Conservation (phyloP, 2,113 vertebrate species). For the Corvus hawaiiensis region DNA sequence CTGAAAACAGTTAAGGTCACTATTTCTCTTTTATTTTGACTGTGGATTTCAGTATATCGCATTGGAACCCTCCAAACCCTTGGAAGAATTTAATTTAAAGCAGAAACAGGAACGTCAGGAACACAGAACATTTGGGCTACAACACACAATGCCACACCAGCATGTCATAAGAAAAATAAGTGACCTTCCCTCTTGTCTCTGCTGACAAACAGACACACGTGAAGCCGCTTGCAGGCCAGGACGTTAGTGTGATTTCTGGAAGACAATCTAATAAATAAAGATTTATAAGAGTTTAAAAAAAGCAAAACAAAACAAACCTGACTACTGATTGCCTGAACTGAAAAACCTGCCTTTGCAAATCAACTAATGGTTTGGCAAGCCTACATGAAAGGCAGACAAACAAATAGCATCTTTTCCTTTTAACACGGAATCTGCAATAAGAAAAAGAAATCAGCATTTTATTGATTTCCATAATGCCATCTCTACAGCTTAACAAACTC, state of each 20-base stretch:
- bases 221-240: background rate
- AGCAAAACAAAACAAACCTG: background rate
- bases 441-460: constrained; percentile 46
- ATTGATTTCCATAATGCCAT: constrained; percentile 49
- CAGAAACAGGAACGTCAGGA: background rate
- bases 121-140: background rate
- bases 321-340: background rate
- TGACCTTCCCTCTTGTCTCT: background rate
- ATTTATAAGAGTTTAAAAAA: background rate
- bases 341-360: constrained; percentile 7
- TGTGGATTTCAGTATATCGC: background rate
- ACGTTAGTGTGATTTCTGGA: background rate
- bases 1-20: constrained; percentile 20
- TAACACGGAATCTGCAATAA: background rate
- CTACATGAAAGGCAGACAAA: constrained; percentile 16
- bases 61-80: background rate
- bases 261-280: background rate
- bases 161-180: background rate
- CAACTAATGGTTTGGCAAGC: constrained; percentile 11
- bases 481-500: constrained; percentile 25
- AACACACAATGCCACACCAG: background rate
- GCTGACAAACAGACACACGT: background rate
- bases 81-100: background rate
- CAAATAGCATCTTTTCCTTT: background rate
- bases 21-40: background rate